Percentiles rank a stretch among this genome's conserved stretches.
Evolutionary conservation across 1,140 invertebrate genomes (phyloP).

Genomic region (Brachystomella parvula): DNA sequence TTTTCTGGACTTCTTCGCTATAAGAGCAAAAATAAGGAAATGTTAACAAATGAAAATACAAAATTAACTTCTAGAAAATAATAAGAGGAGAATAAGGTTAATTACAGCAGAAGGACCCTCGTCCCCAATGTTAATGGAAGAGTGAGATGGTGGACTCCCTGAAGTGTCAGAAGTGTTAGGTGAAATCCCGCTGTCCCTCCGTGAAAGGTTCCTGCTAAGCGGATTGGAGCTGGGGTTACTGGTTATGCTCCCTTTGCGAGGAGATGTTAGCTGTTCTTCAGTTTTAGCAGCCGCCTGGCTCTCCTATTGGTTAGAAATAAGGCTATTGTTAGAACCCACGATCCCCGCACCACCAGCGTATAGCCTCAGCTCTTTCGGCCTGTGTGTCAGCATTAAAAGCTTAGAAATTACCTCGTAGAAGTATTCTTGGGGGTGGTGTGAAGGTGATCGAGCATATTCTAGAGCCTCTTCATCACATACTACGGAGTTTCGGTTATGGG

Average conservation of each 20-base stretch:
- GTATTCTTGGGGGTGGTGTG: too few relatives aligned
- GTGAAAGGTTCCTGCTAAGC: neutral
- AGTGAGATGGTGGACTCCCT: neutral
- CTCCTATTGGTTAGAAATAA: too few relatives aligned
- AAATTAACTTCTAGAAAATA: neutral
- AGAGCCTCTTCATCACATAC: constrained; percentile 21
- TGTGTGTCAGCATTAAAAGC: too few relatives aligned
- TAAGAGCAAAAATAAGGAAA: neutral
- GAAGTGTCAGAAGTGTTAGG: neutral
- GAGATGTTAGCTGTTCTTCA: too few relatives aligned
- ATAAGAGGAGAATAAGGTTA: neutral
- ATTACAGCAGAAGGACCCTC: neutral
- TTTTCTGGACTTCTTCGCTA: neutral
- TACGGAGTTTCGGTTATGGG: constrained; percentile 8
- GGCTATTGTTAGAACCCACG: too few relatives aligned
- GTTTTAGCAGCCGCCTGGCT: too few relatives aligned
- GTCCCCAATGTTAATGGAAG: neutral
- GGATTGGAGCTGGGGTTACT: too few relatives aligned
- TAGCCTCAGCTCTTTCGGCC: too few relatives aligned
- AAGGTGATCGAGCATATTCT: constrained; percentile 3
- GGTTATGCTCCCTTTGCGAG: too few relatives aligned
- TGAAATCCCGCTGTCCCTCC: neutral
- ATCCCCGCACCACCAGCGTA: too few relatives aligned
- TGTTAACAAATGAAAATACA: neutral
- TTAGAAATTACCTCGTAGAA: too few relatives aligned